Conservation (phyloP, 2,797 vertebrate species). For the Pseudochaenichthys georgianus region DNA sequence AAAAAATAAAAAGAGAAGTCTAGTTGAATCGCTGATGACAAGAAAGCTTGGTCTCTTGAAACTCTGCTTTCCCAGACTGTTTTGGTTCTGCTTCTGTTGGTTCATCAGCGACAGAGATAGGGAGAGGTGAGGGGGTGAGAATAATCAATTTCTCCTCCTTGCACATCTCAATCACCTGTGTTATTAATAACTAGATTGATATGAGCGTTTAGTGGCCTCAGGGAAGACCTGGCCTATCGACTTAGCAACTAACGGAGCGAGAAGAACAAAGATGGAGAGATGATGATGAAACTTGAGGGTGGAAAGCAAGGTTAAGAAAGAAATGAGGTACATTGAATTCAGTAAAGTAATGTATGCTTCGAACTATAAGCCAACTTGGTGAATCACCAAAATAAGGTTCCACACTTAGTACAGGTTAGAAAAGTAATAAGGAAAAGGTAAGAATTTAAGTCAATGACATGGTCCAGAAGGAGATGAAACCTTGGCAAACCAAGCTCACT, state of each 20-base stretch:
- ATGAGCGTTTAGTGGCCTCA: constrained; percentile 30
- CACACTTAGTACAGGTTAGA: background rate
- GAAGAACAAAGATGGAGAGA: constrained; percentile 29
- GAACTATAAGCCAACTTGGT: background rate
- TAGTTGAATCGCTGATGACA: too few relatives aligned
- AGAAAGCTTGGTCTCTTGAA: background rate
- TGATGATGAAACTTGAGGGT: background rate
- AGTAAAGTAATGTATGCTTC: background rate
- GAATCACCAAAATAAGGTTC: background rate
- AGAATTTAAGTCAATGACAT: background rate
- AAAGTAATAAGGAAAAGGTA: background rate
- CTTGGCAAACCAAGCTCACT: background rate
- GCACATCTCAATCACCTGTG: constrained; percentile 53
- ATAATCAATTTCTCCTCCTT: constrained; percentile 48
- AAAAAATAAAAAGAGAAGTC: too few relatives aligned
- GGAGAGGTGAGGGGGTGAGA: constrained; percentile 18
- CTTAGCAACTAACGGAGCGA: constrained; percentile 18
- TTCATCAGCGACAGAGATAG: constrained; percentile 18
- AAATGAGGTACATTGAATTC: background rate
- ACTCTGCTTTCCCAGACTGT: background rate
- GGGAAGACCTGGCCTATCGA: constrained; percentile 43
- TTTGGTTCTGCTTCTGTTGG: constrained; percentile 26
- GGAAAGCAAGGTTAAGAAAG: background rate
- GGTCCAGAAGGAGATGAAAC: background rate
- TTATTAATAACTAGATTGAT: constrained; percentile 61